Conservation (phyloP, 2,888 invertebrate genomes). For the Gymnocheta viridis region DNA sequence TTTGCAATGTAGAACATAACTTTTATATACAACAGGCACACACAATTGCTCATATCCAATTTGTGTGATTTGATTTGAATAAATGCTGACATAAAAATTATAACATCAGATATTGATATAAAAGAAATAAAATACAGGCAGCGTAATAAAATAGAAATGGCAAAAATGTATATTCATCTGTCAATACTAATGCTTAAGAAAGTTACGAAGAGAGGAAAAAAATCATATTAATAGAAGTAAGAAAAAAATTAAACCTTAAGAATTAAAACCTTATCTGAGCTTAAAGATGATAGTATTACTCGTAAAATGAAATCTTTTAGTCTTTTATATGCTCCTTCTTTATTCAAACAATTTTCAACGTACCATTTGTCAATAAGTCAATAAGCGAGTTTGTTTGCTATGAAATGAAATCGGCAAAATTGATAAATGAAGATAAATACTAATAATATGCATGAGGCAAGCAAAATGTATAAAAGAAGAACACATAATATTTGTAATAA, state of each 20-base stretch:
- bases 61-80: constrained; percentile 70
- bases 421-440: not conserved
- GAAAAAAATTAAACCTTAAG: constrained; percentile 7
- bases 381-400: constrained; percentile 68
- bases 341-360: constrained; percentile 60
- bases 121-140: constrained; percentile 63
- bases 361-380: constrained; percentile 72
- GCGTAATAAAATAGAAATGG: constrained; percentile 3
- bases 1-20: not conserved
- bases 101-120: constrained; percentile 65
- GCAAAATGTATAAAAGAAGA: no score
- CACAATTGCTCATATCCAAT: constrained; percentile 57
- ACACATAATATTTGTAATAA: no score
- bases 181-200: constrained; percentile 40
- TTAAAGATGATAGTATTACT: constrained; percentile 46
- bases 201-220: constrained; percentile 7
- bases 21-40: constrained; percentile 9
- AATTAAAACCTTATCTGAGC: constrained; percentile 57
- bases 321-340: not conserved
- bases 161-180: constrained; percentile 60
- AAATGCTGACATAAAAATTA: constrained; percentile 68
- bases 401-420: constrained; percentile 33
- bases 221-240: not conserved
- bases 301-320: constrained; percentile 13
- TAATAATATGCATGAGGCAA: not conserved